Evolutionary conservation across 2,888 invertebrate species (phyloP), one percentile per base, ranked within the genome.

Genomic region (Sminthurinus aureus): DNA sequence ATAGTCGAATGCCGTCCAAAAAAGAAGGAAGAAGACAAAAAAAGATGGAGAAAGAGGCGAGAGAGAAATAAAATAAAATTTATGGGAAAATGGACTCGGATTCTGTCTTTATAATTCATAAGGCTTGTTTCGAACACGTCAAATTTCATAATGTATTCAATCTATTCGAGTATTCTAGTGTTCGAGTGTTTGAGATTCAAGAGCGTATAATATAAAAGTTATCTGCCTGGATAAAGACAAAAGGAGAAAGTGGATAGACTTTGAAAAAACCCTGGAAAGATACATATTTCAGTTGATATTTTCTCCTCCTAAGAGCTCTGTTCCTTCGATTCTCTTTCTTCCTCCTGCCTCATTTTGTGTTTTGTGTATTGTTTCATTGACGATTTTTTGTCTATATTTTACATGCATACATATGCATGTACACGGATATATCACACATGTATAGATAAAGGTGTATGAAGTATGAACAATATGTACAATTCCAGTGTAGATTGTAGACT

Each of bases 61-160:
- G 18, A 15, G 58, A 38, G 20, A 79, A 18, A 15, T 15, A n/a
- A 66, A 79, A 79, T 66, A 79, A 79, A 69, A 69, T 64, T 79
- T 79, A 79, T 79, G 79, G 50, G 51, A 79, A 69, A 24, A 50
- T 8, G 26, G 69, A 26, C 69, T 69, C 24, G 38, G 24, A 18
- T 82, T 69, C 80, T 83, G 83, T 83, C 80, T 83, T 81, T 76
- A 83, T 83, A 83, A 83, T 83, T 83, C 80, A 83, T 81, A 80
- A 83, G 83, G 52, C 66, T 81, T 64, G 1, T 26, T 73, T 24
- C 9, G 66, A 81, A 74, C 64, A 73, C 73, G 66, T 71, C 80
- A 38, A 69, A 51, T 52, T 51, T 83, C 81, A 74, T 81, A 73
- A 81, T 24, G 74, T 81, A 81, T 81, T 81, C 81, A 81, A 81